Evolutionary conservation across 1,140 invertebrate species (phyloP).

Genomic region (Scaptomyza pallida): DNA sequence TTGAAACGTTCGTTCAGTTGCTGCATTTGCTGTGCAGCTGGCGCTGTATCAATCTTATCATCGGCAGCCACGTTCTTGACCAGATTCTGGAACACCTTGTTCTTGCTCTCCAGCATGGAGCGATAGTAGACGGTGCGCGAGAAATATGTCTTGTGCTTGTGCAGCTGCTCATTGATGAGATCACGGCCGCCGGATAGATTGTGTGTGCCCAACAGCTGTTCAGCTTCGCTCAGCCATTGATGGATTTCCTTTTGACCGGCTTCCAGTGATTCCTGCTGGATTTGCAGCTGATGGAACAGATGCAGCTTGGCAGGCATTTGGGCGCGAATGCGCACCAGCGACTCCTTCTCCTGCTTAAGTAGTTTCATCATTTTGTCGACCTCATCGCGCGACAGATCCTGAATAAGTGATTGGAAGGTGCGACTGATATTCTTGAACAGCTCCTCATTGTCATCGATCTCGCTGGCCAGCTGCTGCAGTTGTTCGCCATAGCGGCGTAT

Average conservation of each 20-base stretch:
- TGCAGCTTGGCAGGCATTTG: conserved; percentile 92
- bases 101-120: conserved; percentile 97
- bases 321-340: conserved; percentile 91
- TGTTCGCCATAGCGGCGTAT: conserved; percentile 92
- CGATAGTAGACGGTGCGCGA: conserved; percentile 94
- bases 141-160: conserved; percentile 94
- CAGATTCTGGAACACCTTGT: conserved; percentile 96
- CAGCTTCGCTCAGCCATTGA: conserved; percentile 93
- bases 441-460: conserved; percentile 94
- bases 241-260: conserved; percentile 93
- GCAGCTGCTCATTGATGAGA: conserved; percentile 89
- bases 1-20: conserved; percentile 93
- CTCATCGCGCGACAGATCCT: conserved; percentile 94
- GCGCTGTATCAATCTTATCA: conserved; percentile 89
- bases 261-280: conserved; percentile 95
- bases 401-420: conserved; percentile 95
- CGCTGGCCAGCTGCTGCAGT: conserved; percentile 90
- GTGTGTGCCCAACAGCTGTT: conserved; percentile 87
- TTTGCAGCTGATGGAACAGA: conserved; percentile 91
- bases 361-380: conserved; percentile 95
- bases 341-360: conserved; percentile 95
- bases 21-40: conserved; percentile 89
- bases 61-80: conserved; percentile 90
- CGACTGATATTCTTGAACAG: conserved; percentile 95
- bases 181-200: conserved; percentile 89